Evolutionary conservation across 2,113 vertebrate species (phyloP).

Genomic region (Sapayoa aenigma): DNA sequence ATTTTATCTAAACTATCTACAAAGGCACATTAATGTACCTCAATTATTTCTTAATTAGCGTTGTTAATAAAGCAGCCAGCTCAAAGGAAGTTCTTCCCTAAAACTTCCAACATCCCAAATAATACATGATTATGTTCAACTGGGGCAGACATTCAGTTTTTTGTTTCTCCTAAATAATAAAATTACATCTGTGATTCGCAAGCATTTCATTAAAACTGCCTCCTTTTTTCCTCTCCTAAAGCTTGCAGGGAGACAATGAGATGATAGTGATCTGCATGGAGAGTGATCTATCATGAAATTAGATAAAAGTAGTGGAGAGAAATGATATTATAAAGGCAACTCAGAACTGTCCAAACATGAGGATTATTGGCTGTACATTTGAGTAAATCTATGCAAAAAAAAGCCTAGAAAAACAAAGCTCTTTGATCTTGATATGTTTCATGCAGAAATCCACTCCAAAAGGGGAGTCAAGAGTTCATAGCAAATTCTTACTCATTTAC

Average conservation of each 20-base stretch:
- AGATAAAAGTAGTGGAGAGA: not conserved
- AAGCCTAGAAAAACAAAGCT: not conserved
- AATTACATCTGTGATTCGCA: not conserved
- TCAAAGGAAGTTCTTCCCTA: not conserved
- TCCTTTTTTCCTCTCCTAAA: not conserved
- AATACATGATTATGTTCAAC: not conserved
- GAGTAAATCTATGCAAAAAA: not conserved
- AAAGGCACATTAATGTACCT: not conserved
- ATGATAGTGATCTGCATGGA: not conserved
- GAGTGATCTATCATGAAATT: not conserved
- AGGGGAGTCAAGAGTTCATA: slow-evolving; percentile 35
- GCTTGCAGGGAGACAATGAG: not conserved
- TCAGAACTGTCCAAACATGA: not conserved
- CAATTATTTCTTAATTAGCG: not conserved
- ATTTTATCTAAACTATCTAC: not conserved
- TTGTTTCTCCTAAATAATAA: not conserved
- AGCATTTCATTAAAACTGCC: not conserved
- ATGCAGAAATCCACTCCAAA: not conserved
- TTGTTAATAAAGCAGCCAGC: not conserved
- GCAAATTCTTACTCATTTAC: slow-evolving; percentile 22
- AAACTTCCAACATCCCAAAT: not conserved
- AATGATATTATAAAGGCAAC: not conserved
- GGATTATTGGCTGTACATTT: not conserved
- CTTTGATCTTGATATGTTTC: not conserved
- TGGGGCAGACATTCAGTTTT: not conserved